Conservation (phyloP, 2,113 vertebrate genomes). For the Notothenia coriiceps region DNA sequence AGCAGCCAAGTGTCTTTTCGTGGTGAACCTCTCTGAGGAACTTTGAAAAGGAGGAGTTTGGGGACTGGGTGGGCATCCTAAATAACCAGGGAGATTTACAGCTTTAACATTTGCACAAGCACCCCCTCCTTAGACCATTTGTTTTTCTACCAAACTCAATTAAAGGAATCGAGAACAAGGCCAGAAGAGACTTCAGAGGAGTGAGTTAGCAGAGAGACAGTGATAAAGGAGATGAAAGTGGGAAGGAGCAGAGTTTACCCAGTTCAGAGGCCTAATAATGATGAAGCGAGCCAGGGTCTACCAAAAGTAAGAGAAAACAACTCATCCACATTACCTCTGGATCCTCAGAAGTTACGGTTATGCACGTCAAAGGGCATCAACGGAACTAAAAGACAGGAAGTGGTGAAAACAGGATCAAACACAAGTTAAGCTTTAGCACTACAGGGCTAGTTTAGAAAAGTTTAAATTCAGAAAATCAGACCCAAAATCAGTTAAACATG, state of each 20-base stretch:
- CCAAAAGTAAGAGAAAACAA: conserved; percentile 13
- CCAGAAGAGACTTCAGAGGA: conserved; percentile 61
- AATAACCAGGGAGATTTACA: conserved; percentile 68
- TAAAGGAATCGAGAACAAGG: conserved; percentile 69
- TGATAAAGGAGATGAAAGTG: conserved; percentile 76
- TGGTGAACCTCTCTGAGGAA: conserved; percentile 35
- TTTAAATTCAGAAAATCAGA: neutral
- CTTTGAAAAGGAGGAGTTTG: conserved; percentile 17
- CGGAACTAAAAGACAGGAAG: neutral
- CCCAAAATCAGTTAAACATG: neutral
- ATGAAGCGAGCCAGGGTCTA: neutral
- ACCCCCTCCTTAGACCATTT: conserved; percentile 48
- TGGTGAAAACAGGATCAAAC: neutral
- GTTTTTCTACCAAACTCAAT: conserved; percentile 78
- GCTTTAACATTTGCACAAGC: conserved; percentile 35
- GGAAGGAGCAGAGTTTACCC: conserved; percentile 25
- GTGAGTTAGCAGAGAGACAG: conserved; percentile 53
- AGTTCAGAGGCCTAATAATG: conserved; percentile 46
- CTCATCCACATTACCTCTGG: conserved; percentile 4
- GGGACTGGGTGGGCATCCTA: conserved; percentile 69
- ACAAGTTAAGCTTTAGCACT: neutral
- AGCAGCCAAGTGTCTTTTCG: conserved; percentile 17
- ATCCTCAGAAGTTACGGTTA: conserved; percentile 13
- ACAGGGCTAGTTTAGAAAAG: neutral
- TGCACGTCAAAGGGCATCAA: neutral